phyloP scores from a whole-genome alignment of 2,888 invertebrate genomes.

The Cheilosia pagana region DNA sequence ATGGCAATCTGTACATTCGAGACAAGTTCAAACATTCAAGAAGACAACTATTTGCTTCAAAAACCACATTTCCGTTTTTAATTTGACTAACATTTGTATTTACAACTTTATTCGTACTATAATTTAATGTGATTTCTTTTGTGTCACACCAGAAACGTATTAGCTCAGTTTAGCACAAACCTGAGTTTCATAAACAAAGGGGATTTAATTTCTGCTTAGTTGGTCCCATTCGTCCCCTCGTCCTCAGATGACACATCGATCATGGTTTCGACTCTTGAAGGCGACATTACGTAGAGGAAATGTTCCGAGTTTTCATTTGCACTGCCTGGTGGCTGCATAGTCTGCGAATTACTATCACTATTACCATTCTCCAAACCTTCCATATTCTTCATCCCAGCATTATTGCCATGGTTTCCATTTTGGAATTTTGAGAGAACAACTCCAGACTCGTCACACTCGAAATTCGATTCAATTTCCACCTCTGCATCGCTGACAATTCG shows the following conservation, averaged over 20 bases:
- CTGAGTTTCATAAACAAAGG: constrained; percentile 42
- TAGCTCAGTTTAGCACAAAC: constrained; percentile 36
- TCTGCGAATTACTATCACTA: constrained; percentile 53
- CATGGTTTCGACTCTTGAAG: constrained; percentile 83
- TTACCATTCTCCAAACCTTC: constrained; percentile 39
- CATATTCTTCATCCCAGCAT: constrained; percentile 19
- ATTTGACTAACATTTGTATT: constrained; percentile 68
- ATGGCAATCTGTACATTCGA: no score
- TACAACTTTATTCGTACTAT: constrained; percentile 61
- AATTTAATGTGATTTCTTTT: constrained; percentile 29
- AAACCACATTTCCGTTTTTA: neutral
- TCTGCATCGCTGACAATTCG: constrained; percentile 83
- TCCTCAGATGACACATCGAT: constrained; percentile 83
- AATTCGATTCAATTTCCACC: constrained; percentile 81
- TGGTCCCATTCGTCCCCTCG: constrained; percentile 78
- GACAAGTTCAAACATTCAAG: no score
- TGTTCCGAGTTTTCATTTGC: constrained; percentile 80
- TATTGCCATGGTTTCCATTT: constrained; percentile 29
- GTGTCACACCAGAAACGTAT: constrained; percentile 36
- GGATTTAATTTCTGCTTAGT: constrained; percentile 6
- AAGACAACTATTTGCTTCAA: no score
- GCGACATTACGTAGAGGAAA: constrained; percentile 83
- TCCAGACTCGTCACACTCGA: constrained; percentile 78
- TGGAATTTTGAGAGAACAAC: constrained; percentile 58
- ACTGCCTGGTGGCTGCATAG: constrained; percentile 47